phyloP scores from a whole-genome alignment of 2,113 vertebrate genomes.

The Arvicanthis niloticus region DNA sequence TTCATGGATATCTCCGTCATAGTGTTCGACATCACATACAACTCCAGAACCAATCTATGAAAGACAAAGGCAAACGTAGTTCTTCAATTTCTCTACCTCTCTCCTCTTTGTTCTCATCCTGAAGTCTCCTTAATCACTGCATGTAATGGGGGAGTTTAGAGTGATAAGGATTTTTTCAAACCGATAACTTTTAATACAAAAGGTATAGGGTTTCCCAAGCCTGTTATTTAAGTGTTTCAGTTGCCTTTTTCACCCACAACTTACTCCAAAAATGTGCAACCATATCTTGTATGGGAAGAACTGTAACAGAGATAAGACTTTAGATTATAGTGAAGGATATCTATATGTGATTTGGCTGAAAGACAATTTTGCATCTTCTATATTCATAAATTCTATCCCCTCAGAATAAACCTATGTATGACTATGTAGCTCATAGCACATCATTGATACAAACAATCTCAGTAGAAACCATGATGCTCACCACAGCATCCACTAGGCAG shows the following conservation, averaged over 20 bases:
- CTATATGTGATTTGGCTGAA: background rate
- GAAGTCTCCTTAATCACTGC: background rate
- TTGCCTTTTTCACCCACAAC: background rate
- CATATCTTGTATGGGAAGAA: background rate
- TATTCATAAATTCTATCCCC: background rate
- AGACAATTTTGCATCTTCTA: background rate
- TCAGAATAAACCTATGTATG: background rate
- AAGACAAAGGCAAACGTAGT: background rate
- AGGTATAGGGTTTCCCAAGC: background rate
- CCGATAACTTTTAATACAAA: background rate
- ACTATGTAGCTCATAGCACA: background rate
- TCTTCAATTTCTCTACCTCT: background rate
- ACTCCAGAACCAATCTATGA: background rate
- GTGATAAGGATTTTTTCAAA: conserved; percentile 33
- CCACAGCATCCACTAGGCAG: background rate
- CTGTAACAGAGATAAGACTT: background rate
- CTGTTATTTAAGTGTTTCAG: background rate
- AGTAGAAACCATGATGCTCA: background rate
- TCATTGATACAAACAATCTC: background rate
- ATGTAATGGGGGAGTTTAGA: background rate
- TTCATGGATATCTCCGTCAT: background rate
- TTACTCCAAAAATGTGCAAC: background rate
- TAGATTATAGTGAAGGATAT: background rate
- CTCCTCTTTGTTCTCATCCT: background rate
- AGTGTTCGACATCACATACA: background rate